These are phyloP conservation scores for Drosophila niveifrons DNA, from an alignment of 2,888 invertebrate genomes.

Conservation along the genomic window DNA sequence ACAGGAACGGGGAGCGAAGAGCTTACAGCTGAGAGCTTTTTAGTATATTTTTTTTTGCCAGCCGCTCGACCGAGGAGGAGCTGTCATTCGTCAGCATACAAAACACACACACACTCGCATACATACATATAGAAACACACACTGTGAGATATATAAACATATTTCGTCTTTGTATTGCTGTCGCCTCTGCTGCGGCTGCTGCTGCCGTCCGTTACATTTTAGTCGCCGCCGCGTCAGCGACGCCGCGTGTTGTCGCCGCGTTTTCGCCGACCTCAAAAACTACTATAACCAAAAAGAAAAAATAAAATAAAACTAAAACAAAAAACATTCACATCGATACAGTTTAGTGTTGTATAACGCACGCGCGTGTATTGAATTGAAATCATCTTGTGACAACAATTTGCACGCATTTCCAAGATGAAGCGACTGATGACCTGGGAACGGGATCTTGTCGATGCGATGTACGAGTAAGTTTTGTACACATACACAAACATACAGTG, in stretches of 20 bases:
- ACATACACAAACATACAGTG: conserved; percentile 20
- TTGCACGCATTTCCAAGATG: conserved; percentile 67
- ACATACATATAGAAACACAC: conserved; percentile 10
- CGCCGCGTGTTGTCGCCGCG: conserved; percentile 68
- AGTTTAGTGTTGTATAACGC: conserved; percentile 46
- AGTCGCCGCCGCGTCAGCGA: conserved; percentile 60
- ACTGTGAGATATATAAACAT: conserved; percentile 31
- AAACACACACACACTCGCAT: conserved; percentile 17
- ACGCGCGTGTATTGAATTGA: conserved; percentile 48
- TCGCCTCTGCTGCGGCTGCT: conserved; percentile 39
- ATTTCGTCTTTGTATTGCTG: conserved; percentile 49
- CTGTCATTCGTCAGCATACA: conserved; percentile 48
- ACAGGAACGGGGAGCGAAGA: conserved; percentile 45
- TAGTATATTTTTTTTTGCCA: conserved; percentile 32
- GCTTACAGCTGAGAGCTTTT: conserved; percentile 37
- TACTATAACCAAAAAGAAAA: conserved; percentile 38
- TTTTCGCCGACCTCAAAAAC: conserved; percentile 62
- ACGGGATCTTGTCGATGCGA: conserved; percentile 83
- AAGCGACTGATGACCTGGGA: conserved; percentile 84
- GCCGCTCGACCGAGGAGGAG: conserved; percentile 59
- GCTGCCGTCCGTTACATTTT: conserved; percentile 57
- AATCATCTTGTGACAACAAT: conserved; percentile 28
- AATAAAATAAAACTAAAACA: conserved; percentile 41
- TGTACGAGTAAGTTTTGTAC: conserved; percentile 82
- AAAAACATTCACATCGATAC: conserved; percentile 11